Evolutionary conservation across 2,113 vertebrate genomes (phyloP).

Genomic region (Oryctolagus cuniculus): mOryCun1.1 NC_091440.1:32584501-32585000

Average conservation of each 20-base stretch:
- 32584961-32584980: no score
- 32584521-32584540: no score
- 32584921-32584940: no score
- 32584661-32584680: background rate
- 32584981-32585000: no score
- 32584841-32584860: no score
- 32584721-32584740: background rate
- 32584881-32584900: no score
- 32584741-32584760: background rate
- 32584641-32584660: background rate
- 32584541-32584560: background rate
- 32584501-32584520: no score
- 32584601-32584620: background rate
- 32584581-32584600: background rate
- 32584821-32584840: no score
- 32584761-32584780: constrained; percentile 11
- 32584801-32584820: no score
- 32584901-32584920: no score
- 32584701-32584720: background rate
- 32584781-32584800: background rate
- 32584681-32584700: background rate
- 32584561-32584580: background rate
- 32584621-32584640: background rate
- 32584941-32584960: no score
- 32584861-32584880: no score